A percentile compares a stretch with the other conserved stretches of the same genome.
phyloP scores from a whole-genome alignment of 2,888 invertebrate species.

The Drosophila lacicola region DNA sequence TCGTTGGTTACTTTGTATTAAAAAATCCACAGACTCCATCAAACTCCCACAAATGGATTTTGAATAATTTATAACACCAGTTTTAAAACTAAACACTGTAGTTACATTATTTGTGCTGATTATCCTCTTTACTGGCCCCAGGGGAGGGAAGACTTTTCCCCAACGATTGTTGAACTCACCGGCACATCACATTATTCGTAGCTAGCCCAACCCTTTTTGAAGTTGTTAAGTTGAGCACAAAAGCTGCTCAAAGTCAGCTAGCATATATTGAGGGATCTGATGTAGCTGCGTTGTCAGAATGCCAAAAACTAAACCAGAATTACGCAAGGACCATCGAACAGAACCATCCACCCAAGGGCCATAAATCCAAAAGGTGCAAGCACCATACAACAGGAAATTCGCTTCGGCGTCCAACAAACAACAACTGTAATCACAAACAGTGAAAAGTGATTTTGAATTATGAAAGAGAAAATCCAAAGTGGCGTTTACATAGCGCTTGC shows the following conservation, averaged over 20 bases:
- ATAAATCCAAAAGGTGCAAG: slow-evolving; percentile 64
- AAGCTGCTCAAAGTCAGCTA: slow-evolving; percentile 27
- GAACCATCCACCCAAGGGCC: slow-evolving; percentile 10
- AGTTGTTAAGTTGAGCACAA: slow-evolving; percentile 28
- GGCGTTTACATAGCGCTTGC: slow-evolving; percentile 43
- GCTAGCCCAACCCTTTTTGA: slow-evolving; percentile 6
- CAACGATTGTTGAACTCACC: neutral
- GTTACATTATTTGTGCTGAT: neutral
- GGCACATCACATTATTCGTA: neutral
- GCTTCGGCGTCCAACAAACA: slow-evolving; percentile 30
- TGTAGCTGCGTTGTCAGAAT: slow-evolving; percentile 16
- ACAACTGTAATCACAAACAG: slow-evolving; percentile 42
- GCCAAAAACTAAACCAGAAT: slow-evolving; percentile 19
- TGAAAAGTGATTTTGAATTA: slow-evolving; percentile 75
- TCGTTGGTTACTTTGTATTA: too few relatives aligned
- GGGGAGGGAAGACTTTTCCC: too few relatives aligned
- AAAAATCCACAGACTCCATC: too few relatives aligned
- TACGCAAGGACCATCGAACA: slow-evolving; percentile 9
- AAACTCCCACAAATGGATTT: neutral
- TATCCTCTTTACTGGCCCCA: slow-evolving; percentile 15
- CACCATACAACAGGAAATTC: slow-evolving; percentile 22
- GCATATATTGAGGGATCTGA: slow-evolving; percentile 20
- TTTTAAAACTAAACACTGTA: neutral
- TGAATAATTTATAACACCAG: neutral
- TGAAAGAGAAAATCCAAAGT: slow-evolving; percentile 63